Evolutionary conservation across 2,888 invertebrate species (phyloP), one percentile per base, ranked within the genome.

Genomic region (Cloeon dipterum): DNA sequence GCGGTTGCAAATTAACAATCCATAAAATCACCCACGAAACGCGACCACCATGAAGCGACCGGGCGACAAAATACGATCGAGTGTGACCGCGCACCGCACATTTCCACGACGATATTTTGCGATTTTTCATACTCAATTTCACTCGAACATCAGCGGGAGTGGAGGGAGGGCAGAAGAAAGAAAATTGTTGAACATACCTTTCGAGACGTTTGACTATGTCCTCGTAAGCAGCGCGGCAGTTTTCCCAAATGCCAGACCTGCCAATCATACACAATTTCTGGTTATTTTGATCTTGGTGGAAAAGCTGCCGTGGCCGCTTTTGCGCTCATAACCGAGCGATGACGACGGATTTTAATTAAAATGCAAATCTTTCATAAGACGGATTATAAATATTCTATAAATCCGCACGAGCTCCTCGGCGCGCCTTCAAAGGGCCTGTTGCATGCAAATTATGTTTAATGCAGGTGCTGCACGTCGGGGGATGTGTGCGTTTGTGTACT

Each of bases 141-240:
- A 10, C 32, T 32, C 13, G 10, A 16, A 32, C 10, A 11, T 17
- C 32, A 17, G 32, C 19, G 3, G 25, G 3, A 11, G 18, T 17
- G 11, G 19, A 11, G 19, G 5, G 14, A 32, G 19, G 18, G 32
- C 13, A 4, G 16, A 5, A 5, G 32, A 26, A 36, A 17, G 29
- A 14, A 19, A 25, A 13, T 36, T 21, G 34, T 21, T 19, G 32
- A 32, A 58, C 76, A 66, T 74, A 83, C 78, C 88, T 81, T 70
- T 86, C 86, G 56, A 88, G 71, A 59, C 86, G 86, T 66, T 86
- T 88, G 49, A 86, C 85, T 60, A 88, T 85, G 62, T 88, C 86
- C 63, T 86, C 88, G 61, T 88, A 88, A 49, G 85, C 85, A 46
- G 85, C 85, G 61, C 85, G 71, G 66, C 86, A 86, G 63, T 86